Base-by-base conservation (phyloP, 2,797 vertebrate genomes). In the Catostomus latipinnis region DNA sequence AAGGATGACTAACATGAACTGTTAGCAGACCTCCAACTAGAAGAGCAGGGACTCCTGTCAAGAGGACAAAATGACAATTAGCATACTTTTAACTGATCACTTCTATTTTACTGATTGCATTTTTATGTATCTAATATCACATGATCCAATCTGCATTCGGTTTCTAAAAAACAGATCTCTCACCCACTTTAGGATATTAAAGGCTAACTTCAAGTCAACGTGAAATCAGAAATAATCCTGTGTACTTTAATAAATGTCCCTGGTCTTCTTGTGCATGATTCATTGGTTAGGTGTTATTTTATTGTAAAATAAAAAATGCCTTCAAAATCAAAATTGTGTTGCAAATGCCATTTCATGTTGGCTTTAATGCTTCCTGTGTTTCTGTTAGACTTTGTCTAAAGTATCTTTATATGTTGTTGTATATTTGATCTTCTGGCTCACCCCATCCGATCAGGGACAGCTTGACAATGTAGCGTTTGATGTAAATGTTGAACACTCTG, bases 381-480 rank as follows among this genome's bases (percentile, higher is more conserved):
- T 53, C 9, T 53, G 5, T 53, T 8, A 53, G 50, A 10, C 50
- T 11, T 8, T 53, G n/a, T 18, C 22, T 61, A 8, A 9, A 22
- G 22, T 6, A 22, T 11, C 10, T n/a, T 13, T 45, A 3, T 22
- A 13, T n/a, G 34, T 45, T 61, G 10, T 6, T 56, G 14, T 12
- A 2, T 43, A 43, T 9, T 10, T 62, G 48, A 14, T 1, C 9
- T 0, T 14, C 7, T 56, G 50, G 16, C 95, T 93, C 84, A 97
- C 96, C 96, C 96, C 96, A 97, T 87, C 95, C 95, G 0, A 88
- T 5, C 0, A 95, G 68, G 50, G 93, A 94, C 84, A 97, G 83
- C 81, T 96, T 97, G 13, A 80, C 10, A 87, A 96, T 84, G 90
- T 97, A 96, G 85, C 87, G 82, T 4, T 74, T 85, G 74, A 94